Evolutionary conservation across 2,888 invertebrate genomes (phyloP), one percentile per base, ranked within the genome.

Genomic region (Orchesella flavescens): DNA sequence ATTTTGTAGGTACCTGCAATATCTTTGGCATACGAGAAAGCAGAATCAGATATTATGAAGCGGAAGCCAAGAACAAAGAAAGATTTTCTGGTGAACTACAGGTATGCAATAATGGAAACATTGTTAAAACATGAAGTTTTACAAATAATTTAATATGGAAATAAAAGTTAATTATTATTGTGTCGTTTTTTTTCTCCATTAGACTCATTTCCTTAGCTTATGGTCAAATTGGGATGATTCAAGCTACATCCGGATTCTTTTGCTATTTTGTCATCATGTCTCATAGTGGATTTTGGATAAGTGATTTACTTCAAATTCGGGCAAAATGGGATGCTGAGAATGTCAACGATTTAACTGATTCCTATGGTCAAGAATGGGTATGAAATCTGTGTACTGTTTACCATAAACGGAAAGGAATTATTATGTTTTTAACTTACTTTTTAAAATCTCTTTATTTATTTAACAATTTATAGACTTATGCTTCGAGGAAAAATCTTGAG

Each of bases 401-500:
- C n/a, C n/a, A n/a, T n/a, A n/a, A n/a, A n/a, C n/a, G n/a, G n/a
- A 34, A 34, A 34, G 7, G 34, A 34, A 34, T 34, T n/a, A n/a
- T n/a, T n/a, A n/a, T n/a, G 34, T 34, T 15, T 15, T 63, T 15
- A 34, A 63, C 24, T 34, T n/a, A 24, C 19, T 17, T 13, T 24
- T 12, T 23, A 12, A 24, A 4, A 34, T 19, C 43, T 65, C 34
- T n/a, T 21, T 21, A 21, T 9, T 61, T 24, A 17, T 66, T 53
- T 46, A 46, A 9, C 15, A 15, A 83, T 81, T 89, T 88, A 46
- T 92, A 97, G 97, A 98, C 97, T n/a, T 98, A 96, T 92, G 94
- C 95, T 90, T 97, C 97, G 92, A 94, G 98, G 90, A 98, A 98
- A 91, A 95, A 95, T 86, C 92, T 98, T 89, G 98, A 98, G 91